These are phyloP conservation scores for Neomonachus schauinslandi DNA, from an alignment of 2,113 vertebrate genomes.

Conservation along the genomic window DNA sequence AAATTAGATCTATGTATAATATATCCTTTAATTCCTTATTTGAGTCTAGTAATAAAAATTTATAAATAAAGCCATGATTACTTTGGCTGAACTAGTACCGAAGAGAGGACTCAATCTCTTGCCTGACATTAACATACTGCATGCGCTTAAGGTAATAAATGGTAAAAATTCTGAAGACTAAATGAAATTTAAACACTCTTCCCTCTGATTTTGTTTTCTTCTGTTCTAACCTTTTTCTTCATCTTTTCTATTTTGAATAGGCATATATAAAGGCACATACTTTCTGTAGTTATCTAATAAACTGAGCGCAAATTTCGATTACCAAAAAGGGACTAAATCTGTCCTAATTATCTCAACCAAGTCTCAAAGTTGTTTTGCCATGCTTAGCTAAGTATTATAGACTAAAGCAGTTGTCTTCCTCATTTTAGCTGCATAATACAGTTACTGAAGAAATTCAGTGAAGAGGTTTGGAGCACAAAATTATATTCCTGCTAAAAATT, in stretches of 20 bases:
- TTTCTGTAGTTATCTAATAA: slow-evolving; percentile 44
- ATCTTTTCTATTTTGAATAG: slow-evolving; percentile 39
- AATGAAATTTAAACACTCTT: not conserved
- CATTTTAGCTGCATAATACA: slow-evolving; percentile 7
- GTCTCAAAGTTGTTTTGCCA: not conserved
- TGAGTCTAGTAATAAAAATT: not conserved
- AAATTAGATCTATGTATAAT: not conserved
- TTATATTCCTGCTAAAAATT: slow-evolving; percentile 49
- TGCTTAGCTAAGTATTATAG: not conserved
- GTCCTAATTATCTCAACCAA: slow-evolving; percentile 20
- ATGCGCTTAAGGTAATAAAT: slow-evolving; percentile 9
- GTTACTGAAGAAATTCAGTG: slow-evolving; percentile 34
- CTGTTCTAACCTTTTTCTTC: not conserved
- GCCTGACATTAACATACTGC: slow-evolving; percentile 37
- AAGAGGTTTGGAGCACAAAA: slow-evolving; percentile 42
- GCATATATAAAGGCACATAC: not conserved
- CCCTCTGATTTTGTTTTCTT: not conserved
- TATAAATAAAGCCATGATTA: slow-evolving; percentile 25
- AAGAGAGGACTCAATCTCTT: not conserved
- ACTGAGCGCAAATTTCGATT: slow-evolving; percentile 35
- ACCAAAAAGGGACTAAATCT: not conserved
- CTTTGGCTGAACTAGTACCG: slow-evolving; percentile 16
- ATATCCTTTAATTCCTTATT: slow-evolving; percentile 20
- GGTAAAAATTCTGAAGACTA: slow-evolving; percentile 34
- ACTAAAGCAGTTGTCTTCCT: not conserved